Conservation (phyloP, 2,113 vertebrate genomes). For the Bagarius yarrelli region DNA sequence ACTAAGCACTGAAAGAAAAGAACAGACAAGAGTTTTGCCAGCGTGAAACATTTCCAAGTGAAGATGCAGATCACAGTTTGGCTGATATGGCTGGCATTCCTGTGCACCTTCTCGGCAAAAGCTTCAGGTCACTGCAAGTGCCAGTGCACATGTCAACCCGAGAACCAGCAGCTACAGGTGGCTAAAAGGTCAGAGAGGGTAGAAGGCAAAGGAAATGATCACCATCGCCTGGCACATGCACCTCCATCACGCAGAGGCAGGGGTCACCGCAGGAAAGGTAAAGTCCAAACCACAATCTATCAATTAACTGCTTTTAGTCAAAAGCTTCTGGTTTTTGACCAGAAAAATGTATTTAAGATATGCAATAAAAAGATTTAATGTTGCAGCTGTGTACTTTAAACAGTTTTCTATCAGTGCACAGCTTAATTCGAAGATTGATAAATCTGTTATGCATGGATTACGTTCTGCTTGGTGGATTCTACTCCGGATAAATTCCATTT, state of each 20-base stretch:
- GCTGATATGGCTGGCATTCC: slow-evolving; percentile 63
- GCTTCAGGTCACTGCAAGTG: slow-evolving; percentile 61
- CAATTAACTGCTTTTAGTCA: not conserved
- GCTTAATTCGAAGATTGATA: slow-evolving; percentile 21
- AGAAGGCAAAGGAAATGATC: slow-evolving; percentile 57
- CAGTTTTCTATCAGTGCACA: not conserved
- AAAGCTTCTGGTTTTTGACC: too few relatives aligned
- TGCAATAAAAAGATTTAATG: too few relatives aligned
- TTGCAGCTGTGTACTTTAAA: not conserved
- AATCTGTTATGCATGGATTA: slow-evolving; percentile 37
- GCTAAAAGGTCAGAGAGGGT: slow-evolving; percentile 51
- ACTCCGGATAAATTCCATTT: slow-evolving; percentile 10
- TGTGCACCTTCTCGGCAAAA: slow-evolving; percentile 62
- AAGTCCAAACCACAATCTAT: slow-evolving; percentile 36
- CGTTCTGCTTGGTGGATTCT: not conserved
- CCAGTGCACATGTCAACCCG: slow-evolving; percentile 59
- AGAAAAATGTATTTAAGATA: not conserved
- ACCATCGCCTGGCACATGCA: slow-evolving; percentile 54
- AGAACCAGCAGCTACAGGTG: slow-evolving; percentile 39
- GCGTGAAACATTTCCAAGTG: slow-evolving; percentile 18
- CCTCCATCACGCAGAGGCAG: slow-evolving; percentile 58
- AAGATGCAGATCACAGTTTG: slow-evolving; percentile 70
- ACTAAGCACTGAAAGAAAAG: not conserved
- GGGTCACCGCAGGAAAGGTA: slow-evolving; percentile 66
- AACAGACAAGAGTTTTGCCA: not conserved